Percentiles rank a stretch among this genome's conserved stretches.
phyloP scores from a whole-genome alignment of 2,113 vertebrate species.

The Thomomys bottae region DNA sequence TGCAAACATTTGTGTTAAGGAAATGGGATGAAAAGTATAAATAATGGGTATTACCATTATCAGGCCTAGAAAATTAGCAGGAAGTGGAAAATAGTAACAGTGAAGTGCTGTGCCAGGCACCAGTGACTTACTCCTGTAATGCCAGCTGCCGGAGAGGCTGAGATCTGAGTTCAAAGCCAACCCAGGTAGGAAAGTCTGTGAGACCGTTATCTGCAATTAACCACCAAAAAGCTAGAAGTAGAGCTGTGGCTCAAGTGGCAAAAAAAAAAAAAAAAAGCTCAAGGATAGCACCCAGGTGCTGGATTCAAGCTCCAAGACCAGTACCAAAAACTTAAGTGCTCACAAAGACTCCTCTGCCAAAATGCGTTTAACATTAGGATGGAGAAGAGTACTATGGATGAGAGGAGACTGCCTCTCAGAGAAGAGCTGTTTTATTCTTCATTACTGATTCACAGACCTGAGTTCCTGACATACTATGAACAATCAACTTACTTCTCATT shows the following conservation, averaged over 20 bases:
- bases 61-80: not conserved
- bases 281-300: too few species aligned
- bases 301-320: too few species aligned
- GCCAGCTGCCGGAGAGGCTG: too few species aligned
- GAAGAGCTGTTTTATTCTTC: not conserved
- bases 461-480: not conserved
- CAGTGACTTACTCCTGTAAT: too few species aligned
- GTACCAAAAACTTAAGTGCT: too few species aligned
- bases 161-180: too few species aligned
- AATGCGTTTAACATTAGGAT: not conserved
- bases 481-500: conserved; percentile 1
- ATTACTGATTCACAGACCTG: not conserved
- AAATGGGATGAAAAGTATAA: not conserved
- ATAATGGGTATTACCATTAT: not conserved
- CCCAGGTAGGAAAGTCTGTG: too few species aligned
- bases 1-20: not conserved
- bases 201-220: too few species aligned
- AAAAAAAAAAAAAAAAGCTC: too few species aligned
- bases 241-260: too few species aligned
- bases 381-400: not conserved
- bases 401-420: not conserved
- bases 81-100: not conserved
- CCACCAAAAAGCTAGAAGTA: too few species aligned
- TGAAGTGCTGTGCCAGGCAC: not conserved
- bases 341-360: not conserved